Percentiles rank a stretch among this genome's conserved stretches.
These are phyloP conservation scores for Dasypus novemcinctus DNA, from an alignment of 2,113 vertebrate genomes.

Conservation along the genomic window DNA sequence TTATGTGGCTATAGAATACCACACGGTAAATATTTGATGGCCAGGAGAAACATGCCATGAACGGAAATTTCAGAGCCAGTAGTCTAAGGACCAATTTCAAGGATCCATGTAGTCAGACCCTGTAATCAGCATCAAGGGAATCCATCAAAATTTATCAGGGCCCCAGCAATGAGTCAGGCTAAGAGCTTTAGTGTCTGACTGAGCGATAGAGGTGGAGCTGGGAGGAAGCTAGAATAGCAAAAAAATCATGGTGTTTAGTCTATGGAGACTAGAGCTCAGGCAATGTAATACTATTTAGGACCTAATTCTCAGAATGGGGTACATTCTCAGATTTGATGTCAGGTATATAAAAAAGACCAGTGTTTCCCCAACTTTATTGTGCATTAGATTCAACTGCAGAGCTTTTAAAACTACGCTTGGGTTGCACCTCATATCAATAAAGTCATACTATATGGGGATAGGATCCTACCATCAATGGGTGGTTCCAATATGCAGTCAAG, in stretches of 20 bases:
- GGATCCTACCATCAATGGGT: neutral
- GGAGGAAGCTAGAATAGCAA: neutral
- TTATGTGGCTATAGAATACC: neutral
- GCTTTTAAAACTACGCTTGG: neutral
- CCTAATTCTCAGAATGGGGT: neutral
- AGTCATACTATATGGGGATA: neutral
- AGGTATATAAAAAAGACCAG: neutral
- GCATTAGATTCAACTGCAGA: neutral
- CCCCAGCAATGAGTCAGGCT: neutral
- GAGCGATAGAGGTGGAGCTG: too few relatives aligned
- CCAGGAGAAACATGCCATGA: neutral
- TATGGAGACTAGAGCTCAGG: neutral
- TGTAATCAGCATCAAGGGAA: neutral
- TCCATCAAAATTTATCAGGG: neutral
- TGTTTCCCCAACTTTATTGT: neutral
- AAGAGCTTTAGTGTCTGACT: neutral
- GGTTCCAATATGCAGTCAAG: neutral
- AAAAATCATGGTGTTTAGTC: neutral
- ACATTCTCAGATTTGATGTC: neutral
- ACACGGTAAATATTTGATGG: neutral
- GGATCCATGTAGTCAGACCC: neutral
- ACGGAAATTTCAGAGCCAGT: neutral
- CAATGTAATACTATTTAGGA: neutral
- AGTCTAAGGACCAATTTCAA: neutral
- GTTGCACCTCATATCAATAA: neutral